phyloP scores from a whole-genome alignment of 2,888 invertebrate genomes.

The Baccha elongata region DNA sequence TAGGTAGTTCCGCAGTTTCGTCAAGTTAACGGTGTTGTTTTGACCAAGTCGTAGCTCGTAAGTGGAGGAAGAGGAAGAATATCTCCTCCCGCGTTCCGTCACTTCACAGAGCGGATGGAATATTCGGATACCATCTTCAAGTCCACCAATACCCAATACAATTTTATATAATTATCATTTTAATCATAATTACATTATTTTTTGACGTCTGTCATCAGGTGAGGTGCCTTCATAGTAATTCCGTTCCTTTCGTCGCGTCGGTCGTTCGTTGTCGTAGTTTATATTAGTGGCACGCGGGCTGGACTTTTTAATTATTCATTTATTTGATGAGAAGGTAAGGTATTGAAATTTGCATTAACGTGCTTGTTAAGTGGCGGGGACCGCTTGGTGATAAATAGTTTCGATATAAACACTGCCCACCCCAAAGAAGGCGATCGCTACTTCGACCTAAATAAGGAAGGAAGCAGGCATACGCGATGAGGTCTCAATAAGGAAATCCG shows the following conservation, averaged over 20 bases:
- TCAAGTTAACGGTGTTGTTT: slow-evolving; percentile 24
- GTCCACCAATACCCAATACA: slow-evolving; percentile 44
- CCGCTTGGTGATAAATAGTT: slow-evolving; percentile 66
- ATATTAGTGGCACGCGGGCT: slow-evolving; percentile 56
- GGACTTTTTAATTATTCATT: slow-evolving; percentile 65
- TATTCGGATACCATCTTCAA: slow-evolving; percentile 41
- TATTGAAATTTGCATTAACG: slow-evolving; percentile 55
- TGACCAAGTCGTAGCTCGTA: not conserved
- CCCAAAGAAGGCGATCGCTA: slow-evolving; percentile 70
- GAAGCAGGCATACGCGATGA: slow-evolving; percentile 62
- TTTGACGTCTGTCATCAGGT: slow-evolving; percentile 53
- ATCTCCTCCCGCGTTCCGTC: not conserved
- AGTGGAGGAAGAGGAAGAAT: slow-evolving; percentile 22
- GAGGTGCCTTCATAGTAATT: slow-evolving; percentile 21
- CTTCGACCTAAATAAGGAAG: slow-evolving; percentile 72
- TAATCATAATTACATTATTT: slow-evolving; percentile 64
- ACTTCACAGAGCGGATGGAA: slow-evolving; percentile 50
- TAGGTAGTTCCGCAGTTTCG: slow-evolving; percentile 69
- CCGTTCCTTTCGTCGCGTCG: slow-evolving; percentile 2
- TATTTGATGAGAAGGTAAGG: slow-evolving; percentile 49
- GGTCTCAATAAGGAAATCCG: slow-evolving; percentile 72
- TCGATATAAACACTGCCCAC: slow-evolving; percentile 55
- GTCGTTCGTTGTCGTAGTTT: slow-evolving; percentile 25
- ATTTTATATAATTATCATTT: slow-evolving; percentile 68
- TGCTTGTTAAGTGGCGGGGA: slow-evolving; percentile 48